Percentiles rank a stretch among this genome's conserved stretches.
Conservation (phyloP, 2,797 vertebrate species). For the Falco peregrinus region DNA sequence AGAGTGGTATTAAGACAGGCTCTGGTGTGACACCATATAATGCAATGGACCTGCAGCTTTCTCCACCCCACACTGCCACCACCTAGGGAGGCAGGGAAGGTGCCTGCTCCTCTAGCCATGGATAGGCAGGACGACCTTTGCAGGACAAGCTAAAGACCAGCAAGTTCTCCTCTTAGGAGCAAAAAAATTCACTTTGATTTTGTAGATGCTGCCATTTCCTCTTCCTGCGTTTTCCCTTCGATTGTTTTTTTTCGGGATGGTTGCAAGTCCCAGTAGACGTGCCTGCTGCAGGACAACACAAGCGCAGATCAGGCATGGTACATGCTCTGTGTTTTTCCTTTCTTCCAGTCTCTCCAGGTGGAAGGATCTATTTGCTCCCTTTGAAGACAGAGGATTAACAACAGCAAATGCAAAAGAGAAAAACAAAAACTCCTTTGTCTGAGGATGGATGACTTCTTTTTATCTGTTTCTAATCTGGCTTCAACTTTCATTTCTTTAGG, state of each 20-base stretch:
- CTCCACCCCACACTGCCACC: neutral
- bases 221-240: neutral
- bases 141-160: neutral
- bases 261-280: neutral
- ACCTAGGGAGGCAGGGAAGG: neutral
- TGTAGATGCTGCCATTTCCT: neutral
- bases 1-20: neutral
- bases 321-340: neutral
- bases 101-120: neutral
- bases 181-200: neutral
- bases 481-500: slow-evolving; percentile 54
- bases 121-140: neutral
- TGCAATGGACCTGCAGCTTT: accelerated
- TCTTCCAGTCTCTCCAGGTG: neutral
- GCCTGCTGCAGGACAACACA: neutral
- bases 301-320: neutral
- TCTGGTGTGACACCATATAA: neutral
- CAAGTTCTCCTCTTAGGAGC: neutral
- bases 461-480: slow-evolving; percentile 58
- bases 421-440: slow-evolving; percentile 49
- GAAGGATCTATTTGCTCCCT: slow-evolving; percentile 38
- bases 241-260: neutral
- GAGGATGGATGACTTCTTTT: slow-evolving; percentile 39
- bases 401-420: slow-evolving; percentile 31
- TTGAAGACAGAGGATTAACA: slow-evolving; percentile 46